Base-by-base conservation (phyloP, 2,888 invertebrate species). In the Ophioninae sp. region DNA sequence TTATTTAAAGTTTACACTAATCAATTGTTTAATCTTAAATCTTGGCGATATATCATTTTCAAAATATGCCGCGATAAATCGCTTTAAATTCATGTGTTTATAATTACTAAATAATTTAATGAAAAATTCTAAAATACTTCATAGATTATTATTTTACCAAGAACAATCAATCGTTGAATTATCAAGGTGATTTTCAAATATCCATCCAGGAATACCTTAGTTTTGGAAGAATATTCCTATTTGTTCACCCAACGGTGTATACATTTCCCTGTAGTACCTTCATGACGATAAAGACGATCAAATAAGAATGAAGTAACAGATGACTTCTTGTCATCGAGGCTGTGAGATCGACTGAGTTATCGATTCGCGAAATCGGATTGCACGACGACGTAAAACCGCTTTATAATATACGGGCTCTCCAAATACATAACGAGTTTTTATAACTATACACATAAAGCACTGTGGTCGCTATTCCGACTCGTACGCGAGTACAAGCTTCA, bases 361-460 rank as follows among this genome's bases (percentile, higher is more conserved):
- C 83, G 81, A 83, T 74, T 74, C 83, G 77, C 69, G 68, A 78
- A 81, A 83, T 81, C 83, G 80, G 56, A 74, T 30, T 30, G 74
- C 72, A 76, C 64, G 77, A 72, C 70, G 44, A 73, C 61, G 64
- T 57, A 70, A 77, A 80, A 77, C 69, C 59, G 73, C 65, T 65
- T n/a, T 74, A 57, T 78, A 78, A 83, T 78, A 50, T 80, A 83
- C 74, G 81, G 65, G 77, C 74, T 69, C 41, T 68, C 41, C 50
- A 73, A 61, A 30, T 70, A 61, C 50, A 8, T 68, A 41, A 41
- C 57, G 21, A 57, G 39, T 17, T 20, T 67, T 7, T 21, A 39
- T 10, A 39, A 13, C 13, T 75, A 37, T 30, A 75, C 13, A 39
- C 17, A 56, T 37, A 7, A 59, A 50, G 37, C 7, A 21, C 20